Base-by-base conservation (phyloP, 2,888 invertebrate genomes). In the Alviniconcha strummeri region DNA sequence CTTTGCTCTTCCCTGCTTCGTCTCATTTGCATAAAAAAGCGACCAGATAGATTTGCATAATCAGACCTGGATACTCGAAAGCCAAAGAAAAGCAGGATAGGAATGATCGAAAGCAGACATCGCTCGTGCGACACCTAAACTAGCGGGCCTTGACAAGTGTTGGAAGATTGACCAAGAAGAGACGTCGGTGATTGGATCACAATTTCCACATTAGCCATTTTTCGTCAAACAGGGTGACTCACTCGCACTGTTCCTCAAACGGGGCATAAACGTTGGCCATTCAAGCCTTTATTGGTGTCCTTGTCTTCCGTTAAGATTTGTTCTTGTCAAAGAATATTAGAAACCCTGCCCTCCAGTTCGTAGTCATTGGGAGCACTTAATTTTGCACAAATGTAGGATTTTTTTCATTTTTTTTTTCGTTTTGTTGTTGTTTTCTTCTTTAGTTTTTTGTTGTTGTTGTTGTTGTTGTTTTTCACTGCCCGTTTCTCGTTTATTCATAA, bases 101-200 rank as follows among this genome's bases (percentile, higher is more conserved):
- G n/a, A 2, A 64, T 78, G 78, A 78, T 78, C 36, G 78, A 64
- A 78, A 78, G 36, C 78, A 78, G 78, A 78, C 11, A 52, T 52
- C 57, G 78, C 64, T 64, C 78, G 64, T 78, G 57, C 57, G 78
- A 78, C 78, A 78, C 57, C 78, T 56, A 64, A 78, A 78, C 60
- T 19, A 64, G 64, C 52, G 78, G 64, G 36, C 57, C 78, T 78
- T 64, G 78, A 64, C 78, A 78, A 78, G 78, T 64, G 78, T 64
- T 64, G 64, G 78, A 60, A 64, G 64, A 64, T 13, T 13, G 64
- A 36, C 36, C 78, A 15, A 17, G 78, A 36, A 78, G 57, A 13
- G 57, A 36, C 17, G 60, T 64, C 78, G 52, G 78, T 78, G 78
- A 78, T 78, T 78, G 78, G 78, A 78, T 78, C 78, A 78, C 19